These are phyloP conservation scores for Morelia viridis DNA, from an alignment of 2,797 vertebrate species.

Conservation along the genomic window DNA sequence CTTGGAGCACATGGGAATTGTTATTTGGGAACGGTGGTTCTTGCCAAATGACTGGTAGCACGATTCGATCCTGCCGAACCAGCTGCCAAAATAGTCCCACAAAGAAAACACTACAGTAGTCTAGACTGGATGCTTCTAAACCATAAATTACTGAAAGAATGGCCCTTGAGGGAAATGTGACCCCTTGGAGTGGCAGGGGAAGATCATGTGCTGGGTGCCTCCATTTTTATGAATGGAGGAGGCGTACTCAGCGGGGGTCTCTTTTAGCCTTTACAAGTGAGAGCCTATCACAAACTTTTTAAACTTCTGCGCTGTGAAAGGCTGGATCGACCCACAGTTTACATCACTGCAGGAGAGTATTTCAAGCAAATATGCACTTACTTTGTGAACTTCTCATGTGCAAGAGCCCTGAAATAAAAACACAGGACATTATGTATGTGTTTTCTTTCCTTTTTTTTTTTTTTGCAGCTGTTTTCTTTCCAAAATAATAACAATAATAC, in stretches of 20 bases:
- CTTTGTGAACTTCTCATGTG: constrained; percentile 98
- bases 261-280: neutral
- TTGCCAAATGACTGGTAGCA: neutral
- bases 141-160: too few species aligned
- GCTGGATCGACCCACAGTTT: constrained; percentile 6
- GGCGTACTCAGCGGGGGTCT: neutral
- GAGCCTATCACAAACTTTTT: neutral
- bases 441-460: neutral
- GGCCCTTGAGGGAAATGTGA: neutral
- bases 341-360: neutral
- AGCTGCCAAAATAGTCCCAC: neutral
- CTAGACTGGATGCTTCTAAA: neutral
- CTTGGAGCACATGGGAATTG: neutral
- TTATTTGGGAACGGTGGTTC: neutral
- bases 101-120: neutral
- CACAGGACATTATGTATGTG: constrained; percentile 42
- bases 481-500: neutral
- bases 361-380: constrained; percentile 77
- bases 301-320: neutral
- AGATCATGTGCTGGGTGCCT: neutral
- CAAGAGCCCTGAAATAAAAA: constrained; percentile 86
- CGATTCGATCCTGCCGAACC: neutral
- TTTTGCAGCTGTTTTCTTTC: constrained; percentile 10
- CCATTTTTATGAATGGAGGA: neutral
- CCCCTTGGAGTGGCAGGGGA: neutral